A percentile compares a stretch with the other conserved stretches of the same genome.
Conservation (phyloP, 2,113 vertebrate genomes). For the Neodon shergylaensis region DNA sequence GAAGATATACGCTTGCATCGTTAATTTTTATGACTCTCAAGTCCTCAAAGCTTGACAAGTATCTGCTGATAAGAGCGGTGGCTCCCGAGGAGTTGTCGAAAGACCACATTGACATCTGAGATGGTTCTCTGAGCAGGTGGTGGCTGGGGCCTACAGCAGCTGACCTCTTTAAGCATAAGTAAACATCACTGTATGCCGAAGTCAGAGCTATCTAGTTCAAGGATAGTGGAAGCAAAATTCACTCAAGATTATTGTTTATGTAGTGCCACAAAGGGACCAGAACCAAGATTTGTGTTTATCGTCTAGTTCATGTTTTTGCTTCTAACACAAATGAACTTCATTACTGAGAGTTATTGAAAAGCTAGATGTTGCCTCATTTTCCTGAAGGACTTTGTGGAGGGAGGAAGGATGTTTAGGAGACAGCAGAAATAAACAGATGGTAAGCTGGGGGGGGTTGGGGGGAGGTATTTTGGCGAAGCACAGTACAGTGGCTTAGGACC, state of each 20-base stretch:
- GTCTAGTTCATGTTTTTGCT: slow-evolving; percentile 37
- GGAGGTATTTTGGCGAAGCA: neutral
- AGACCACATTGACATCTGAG: neutral
- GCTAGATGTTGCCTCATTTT: slow-evolving; percentile 22
- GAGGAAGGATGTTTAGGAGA: neutral
- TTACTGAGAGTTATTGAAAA: slow-evolving; percentile 49
- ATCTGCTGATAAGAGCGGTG: slow-evolving; percentile 3
- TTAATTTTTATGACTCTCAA: slow-evolving; percentile 25
- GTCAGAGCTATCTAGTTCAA: slow-evolving; percentile 21
- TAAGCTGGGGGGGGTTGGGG: neutral
- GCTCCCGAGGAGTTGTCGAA: neutral
- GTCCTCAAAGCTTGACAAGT: slow-evolving; percentile 13
- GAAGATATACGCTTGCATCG: neutral
- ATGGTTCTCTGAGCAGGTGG: neutral
- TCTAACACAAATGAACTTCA: slow-evolving; percentile 45
- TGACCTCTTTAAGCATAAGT: slow-evolving; percentile 32
- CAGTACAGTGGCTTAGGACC: neutral
- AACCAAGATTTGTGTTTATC: slow-evolving; percentile 12
- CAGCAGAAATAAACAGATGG: neutral
- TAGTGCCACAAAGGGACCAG: neutral
- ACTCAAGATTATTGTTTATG: neutral
- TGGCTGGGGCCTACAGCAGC: neutral
- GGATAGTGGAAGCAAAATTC: neutral
- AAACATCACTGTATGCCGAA: neutral
- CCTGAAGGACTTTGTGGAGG: slow-evolving; percentile 40